Base-by-base conservation (phyloP, 2,113 vertebrate genomes). In the Choloepus hoffmanni region DNA sequence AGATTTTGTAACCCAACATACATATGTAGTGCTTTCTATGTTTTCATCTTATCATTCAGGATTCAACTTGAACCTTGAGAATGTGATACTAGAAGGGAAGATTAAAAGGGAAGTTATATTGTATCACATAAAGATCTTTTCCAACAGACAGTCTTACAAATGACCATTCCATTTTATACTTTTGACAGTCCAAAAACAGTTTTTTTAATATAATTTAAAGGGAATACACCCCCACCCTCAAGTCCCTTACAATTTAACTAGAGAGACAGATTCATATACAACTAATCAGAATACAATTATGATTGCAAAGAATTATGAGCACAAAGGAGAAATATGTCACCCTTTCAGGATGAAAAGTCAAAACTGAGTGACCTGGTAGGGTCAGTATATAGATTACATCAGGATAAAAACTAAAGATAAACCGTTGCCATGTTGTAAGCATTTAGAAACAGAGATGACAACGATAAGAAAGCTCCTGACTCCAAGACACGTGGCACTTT, bases 321-420 rank as follows among this genome's bases (percentile, higher is more conserved):
- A 48, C 10, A 63, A 70, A 36, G n/a, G 50, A 62, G 24, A 89
- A 89, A 74, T 1, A 48, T 28, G 30, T 19, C 16, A 58, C 1
- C 79, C 67, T 94, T 55, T 94, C 65, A 88, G 14, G 4, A 91
- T 74, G 0, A 86, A 95, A 96, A 93, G n/a, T 1, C 30, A 92
- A 89, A 86, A 85, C 16, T 77, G 18, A 88, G 10, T 84, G 70
- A 82, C 81, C 23, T 79, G 24, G 7, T 60, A 72, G 88, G 12
- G 13, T 3, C 30, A 92, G 13, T 33, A 33, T 62, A 83, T 19
- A 55, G 10, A 86, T 60, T 58, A 65, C 4, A 86, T 73, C 19
- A 83, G 50, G 12, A 83, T 36, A 36, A 36, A 36, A 36, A 36
- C 36, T 36, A 36, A 36, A 36, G 36, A 36, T 36, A 36, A 36